A percentile compares a stretch with the other conserved stretches of the same genome.
Conservation (phyloP, 92 coral and sea anemone species). For the Epizoanthus ramosus region DNA sequence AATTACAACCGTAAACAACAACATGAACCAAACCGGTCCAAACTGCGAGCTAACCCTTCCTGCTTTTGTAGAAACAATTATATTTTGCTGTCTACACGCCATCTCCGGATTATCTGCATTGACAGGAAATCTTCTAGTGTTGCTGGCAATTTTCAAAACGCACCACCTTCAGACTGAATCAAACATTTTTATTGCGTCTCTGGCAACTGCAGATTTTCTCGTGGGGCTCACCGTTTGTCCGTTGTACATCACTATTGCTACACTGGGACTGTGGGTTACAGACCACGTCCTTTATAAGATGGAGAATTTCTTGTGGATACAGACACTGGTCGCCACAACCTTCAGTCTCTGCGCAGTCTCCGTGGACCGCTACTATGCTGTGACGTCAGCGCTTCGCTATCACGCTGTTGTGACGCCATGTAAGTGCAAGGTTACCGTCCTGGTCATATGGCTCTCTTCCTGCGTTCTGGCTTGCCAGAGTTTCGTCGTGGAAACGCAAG, state of each 20-base stretch:
- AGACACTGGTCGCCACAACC: conserved; percentile 3
- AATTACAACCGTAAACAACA: neutral
- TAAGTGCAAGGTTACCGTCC: conserved; percentile 9
- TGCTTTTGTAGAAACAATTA: neutral
- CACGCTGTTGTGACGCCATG: conserved; percentile 2
- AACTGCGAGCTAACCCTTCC: neutral
- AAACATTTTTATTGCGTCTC: too few species aligned
- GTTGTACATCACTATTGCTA: neutral
- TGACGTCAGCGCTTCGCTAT: too few species aligned
- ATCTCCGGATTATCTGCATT: neutral
- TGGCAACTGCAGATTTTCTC: too few species aligned
- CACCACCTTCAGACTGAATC: too few species aligned
- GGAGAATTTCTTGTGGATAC: neutral
- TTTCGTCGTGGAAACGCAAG: neutral
- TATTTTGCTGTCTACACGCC: neutral
- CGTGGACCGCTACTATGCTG: too few species aligned
- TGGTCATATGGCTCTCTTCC: neutral
- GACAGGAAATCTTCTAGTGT: too few species aligned
- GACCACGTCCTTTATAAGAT: neutral
- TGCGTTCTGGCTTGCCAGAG: neutral
- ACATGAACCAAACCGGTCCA: neutral
- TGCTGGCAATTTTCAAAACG: too few species aligned
- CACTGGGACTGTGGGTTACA: neutral
- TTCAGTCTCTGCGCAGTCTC: too few species aligned
- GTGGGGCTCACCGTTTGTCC: too few species aligned